These are phyloP conservation scores for Sminthopsis crassicaudata DNA, from an alignment of 2,113 vertebrate genomes.

Conservation along the genomic window DNA sequence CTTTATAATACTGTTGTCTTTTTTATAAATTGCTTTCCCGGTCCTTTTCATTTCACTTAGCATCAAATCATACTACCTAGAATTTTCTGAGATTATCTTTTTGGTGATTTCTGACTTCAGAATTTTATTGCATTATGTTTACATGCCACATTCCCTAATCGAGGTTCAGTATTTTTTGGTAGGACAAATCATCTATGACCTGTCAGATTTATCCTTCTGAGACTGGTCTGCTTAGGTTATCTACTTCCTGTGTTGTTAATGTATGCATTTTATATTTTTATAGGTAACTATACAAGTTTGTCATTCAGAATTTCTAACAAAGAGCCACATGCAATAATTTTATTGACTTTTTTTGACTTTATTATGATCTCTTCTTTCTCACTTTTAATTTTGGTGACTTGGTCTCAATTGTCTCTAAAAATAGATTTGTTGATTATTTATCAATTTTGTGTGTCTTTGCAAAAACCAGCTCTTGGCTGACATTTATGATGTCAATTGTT, in stretches of 20 bases:
- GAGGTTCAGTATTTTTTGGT: neutral
- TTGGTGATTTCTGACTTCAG: neutral
- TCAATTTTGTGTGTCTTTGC: neutral
- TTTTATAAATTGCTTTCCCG: neutral
- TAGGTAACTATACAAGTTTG: neutral
- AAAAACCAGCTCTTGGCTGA: neutral
- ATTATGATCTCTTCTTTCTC: neutral
- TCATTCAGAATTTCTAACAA: neutral
- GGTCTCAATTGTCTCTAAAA: neutral
- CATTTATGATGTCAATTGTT: neutral
- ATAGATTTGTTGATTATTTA: neutral
- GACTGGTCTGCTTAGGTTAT: neutral
- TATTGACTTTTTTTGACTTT: neutral
- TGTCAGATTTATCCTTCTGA: neutral
- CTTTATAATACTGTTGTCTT: neutral
- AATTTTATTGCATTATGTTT: neutral
- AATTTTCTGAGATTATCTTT: neutral
- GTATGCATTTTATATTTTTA: neutral
- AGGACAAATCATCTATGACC: neutral
- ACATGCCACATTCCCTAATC: neutral
- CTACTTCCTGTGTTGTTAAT: neutral
- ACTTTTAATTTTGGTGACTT: neutral
- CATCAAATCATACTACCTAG: neutral
- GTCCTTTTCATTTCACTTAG: neutral
- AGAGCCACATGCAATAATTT: neutral